phyloP scores from a whole-genome alignment of 2,888 invertebrate genomes.

The Apomyelois bistriatella region DNA sequence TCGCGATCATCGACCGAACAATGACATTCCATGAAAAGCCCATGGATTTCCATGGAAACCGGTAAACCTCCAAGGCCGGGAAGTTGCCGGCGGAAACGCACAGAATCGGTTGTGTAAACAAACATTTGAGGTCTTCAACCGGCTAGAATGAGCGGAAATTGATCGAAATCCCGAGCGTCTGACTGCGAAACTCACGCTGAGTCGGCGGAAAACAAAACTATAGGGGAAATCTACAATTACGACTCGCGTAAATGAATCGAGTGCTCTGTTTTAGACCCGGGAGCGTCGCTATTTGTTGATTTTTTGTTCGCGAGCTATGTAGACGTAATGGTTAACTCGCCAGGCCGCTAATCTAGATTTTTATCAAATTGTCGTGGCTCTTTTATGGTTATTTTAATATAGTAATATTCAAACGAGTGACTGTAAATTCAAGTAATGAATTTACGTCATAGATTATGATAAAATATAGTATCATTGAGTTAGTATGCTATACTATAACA shows the following conservation, averaged over 20 bases:
- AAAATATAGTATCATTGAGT: no score
- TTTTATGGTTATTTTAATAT: no score
- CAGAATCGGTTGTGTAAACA: not conserved
- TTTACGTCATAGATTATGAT: no score
- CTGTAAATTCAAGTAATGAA: no score
- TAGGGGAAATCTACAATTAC: not conserved
- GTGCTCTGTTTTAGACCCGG: not conserved
- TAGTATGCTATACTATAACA: no score
- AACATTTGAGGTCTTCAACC: not conserved
- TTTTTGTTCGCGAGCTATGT: no score
- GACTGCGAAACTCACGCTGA: not conserved
- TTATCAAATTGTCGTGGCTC: no score
- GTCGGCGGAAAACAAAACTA: not conserved
- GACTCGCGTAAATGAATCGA: not conserved
- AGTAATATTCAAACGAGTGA: no score
- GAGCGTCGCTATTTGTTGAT: not conserved
- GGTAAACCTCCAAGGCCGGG: not conserved
- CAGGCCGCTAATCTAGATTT: no score
- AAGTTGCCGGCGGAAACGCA: not conserved
- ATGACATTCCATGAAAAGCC: not conserved
- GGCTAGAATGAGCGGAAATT: not conserved
- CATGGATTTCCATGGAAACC: not conserved
- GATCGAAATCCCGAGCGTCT: not conserved
- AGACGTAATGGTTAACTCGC: no score
- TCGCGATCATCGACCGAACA: not conserved